phyloP scores from a whole-genome alignment of 2,888 invertebrate genomes.

The Limnephilus rhombicus region DNA sequence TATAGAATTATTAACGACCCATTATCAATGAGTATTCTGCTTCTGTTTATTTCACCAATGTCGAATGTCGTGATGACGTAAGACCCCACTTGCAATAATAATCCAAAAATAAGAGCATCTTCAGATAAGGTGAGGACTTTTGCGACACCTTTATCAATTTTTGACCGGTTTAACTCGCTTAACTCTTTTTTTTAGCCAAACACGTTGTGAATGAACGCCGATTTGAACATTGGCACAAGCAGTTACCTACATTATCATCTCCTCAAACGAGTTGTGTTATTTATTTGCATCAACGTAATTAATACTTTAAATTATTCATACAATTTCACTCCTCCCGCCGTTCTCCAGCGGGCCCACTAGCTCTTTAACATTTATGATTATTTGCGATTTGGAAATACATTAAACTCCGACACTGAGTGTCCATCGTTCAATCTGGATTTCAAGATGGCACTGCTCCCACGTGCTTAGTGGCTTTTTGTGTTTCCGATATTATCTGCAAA shows the following conservation, averaged over 20 bases:
- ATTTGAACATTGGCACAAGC: not conserved
- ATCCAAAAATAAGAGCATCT: too few species aligned
- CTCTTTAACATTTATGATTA: not conserved
- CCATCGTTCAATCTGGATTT: not conserved
- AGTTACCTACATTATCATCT: not conserved
- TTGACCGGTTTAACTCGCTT: not conserved
- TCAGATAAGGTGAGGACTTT: too few species aligned
- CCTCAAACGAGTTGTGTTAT: not conserved
- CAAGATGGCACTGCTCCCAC: slow-evolving; percentile 16
- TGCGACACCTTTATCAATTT: not conserved
- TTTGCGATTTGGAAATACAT: not conserved
- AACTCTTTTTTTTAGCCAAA: not conserved
- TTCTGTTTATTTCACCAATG: too few species aligned
- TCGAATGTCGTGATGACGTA: too few species aligned
- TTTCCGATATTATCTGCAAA: slow-evolving; percentile 4
- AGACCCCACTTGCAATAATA: too few species aligned
- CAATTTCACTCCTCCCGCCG: not conserved
- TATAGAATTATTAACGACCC: too few species aligned
- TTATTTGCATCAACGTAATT: not conserved
- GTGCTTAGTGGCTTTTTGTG: slow-evolving; percentile 4
- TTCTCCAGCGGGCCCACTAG: not conserved
- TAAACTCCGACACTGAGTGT: not conserved
- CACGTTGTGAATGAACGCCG: not conserved
- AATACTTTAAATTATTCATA: not conserved
- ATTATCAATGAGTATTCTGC: too few species aligned